A percentile compares a stretch with the other conserved stretches of the same genome.
Conservation (phyloP, 2,888 invertebrate species). For the Mythimna lalbum region DNA sequence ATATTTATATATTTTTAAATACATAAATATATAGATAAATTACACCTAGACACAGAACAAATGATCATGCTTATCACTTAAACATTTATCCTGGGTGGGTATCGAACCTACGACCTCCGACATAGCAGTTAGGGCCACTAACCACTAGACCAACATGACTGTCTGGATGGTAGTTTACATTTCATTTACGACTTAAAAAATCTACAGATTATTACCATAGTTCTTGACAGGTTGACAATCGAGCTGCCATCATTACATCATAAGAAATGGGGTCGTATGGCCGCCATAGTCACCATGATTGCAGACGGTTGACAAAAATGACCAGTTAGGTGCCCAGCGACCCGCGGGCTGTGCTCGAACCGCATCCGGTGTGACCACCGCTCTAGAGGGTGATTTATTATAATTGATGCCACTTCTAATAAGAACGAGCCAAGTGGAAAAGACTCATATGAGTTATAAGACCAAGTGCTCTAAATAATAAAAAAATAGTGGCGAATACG, state of each 20-base stretch:
- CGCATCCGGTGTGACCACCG: conserved; percentile 70
- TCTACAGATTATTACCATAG: neutral
- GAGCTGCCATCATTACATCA: conserved; percentile 2
- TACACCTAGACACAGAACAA: no score
- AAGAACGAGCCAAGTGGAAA: conserved; percentile 36
- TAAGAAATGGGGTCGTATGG: conserved; percentile 54
- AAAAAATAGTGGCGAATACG: no score
- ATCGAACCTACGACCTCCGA: no score
- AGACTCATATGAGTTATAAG: neutral
- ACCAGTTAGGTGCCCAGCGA: conserved; percentile 76
- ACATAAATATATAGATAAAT: no score
- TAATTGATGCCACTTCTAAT: conserved; percentile 54
- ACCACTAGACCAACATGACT: no score
- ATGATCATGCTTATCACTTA: no score
- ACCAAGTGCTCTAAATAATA: neutral
- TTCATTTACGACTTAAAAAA: neutral
- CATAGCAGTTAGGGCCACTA: no score
- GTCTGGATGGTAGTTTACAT: no score
- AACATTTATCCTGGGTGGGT: no score
- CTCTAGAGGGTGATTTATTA: conserved; percentile 55
- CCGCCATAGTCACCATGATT: conserved; percentile 73
- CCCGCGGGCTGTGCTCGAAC: conserved; percentile 71
- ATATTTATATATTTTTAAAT: no score
- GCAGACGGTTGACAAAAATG: conserved; percentile 80
- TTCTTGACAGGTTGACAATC: conserved; percentile 35